phyloP scores from a whole-genome alignment of 35 echinoderm and acorn worm genomes.

The Amphiura filiformis region DNA sequence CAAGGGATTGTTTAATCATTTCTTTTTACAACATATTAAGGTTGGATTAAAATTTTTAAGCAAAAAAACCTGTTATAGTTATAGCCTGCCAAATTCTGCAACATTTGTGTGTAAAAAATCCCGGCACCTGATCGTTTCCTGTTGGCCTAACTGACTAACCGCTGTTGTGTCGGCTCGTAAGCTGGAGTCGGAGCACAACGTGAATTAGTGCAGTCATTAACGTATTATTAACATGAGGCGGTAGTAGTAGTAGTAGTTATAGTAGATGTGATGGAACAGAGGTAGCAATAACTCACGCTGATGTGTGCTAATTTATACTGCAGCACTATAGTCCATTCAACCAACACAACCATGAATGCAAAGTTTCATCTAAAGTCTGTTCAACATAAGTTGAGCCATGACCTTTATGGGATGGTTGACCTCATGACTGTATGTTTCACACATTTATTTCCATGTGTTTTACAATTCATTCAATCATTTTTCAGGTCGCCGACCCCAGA shows the following conservation, averaged over 20 bases:
- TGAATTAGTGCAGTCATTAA: constrained; percentile 9
- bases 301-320: neutral
- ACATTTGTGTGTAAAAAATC: neutral
- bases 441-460: no score
- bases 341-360: constrained; percentile 4
- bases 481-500: neutral
- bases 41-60: no score
- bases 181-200: neutral
- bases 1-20: no score
- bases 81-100: neutral
- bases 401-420: neutral
- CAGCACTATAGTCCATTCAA: constrained; percentile 3
- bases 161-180: neutral
- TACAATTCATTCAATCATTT: no score
- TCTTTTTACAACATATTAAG: no score
- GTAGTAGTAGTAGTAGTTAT: neutral
- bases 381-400: neutral
- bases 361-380: constrained; percentile 2
- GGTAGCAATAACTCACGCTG: neutral
- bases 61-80: no score
- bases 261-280: neutral
- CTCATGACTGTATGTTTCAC: neutral
- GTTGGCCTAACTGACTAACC: neutral
- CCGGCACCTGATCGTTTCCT: neutral
- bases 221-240: neutral